Conservation (phyloP, 53 echinoderm and acorn worm species). For the Crossaster papposus region DNA sequence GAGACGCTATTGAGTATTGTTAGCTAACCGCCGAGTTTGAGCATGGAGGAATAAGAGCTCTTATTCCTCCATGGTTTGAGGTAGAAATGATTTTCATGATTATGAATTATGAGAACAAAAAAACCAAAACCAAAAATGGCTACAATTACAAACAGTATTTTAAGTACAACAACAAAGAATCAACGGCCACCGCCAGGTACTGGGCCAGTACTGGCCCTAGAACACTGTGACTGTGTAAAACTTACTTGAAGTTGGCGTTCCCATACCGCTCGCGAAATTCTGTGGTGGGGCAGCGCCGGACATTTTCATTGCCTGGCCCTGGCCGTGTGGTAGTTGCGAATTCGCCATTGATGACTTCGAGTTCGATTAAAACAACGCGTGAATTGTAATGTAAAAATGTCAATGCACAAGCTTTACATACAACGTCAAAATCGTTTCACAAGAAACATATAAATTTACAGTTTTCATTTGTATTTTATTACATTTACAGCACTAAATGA, state of each 20-base stretch:
- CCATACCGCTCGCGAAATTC: slow-evolving; percentile 27
- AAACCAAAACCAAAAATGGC: too few species aligned
- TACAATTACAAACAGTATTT: too few species aligned
- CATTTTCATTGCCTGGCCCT: slow-evolving; percentile 49
- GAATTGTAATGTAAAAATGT: not conserved
- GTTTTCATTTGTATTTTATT: not conserved
- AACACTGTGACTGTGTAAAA: too few species aligned
- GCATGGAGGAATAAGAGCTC: too few species aligned
- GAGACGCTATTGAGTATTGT: too few species aligned
- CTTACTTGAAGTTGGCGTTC: slow-evolving; percentile 43
- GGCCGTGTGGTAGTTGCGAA: slow-evolving; percentile 23
- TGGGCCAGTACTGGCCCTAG: too few species aligned
- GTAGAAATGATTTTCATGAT: not conserved
- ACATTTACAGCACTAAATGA: not conserved
- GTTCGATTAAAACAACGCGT: not conserved
- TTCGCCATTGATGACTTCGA: slow-evolving; percentile 39
- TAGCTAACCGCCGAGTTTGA: too few species aligned
- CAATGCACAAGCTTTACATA: not conserved
- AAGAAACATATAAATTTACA: not conserved
- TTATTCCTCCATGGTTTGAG: too few species aligned
- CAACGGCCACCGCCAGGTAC: too few species aligned
- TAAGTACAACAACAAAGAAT: too few species aligned
- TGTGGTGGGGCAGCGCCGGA: slow-evolving; percentile 15
- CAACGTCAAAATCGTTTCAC: not conserved
- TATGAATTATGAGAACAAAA: too few species aligned